These are phyloP conservation scores for Drosophila jambulina DNA, from an alignment of 1,140 invertebrate species.

Conservation along the genomic window DNA sequence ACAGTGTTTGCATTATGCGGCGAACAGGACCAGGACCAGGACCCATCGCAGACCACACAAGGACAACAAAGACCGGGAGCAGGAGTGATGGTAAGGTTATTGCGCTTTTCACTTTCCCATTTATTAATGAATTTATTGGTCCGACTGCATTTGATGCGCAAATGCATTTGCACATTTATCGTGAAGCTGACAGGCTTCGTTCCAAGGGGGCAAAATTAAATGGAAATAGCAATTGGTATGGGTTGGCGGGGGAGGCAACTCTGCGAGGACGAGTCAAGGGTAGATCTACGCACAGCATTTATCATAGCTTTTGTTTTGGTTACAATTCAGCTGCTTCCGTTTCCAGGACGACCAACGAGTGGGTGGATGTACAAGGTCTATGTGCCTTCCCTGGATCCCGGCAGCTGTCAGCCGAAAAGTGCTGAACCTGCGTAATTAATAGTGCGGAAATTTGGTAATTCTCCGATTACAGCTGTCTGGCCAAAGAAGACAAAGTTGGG, in stretches of 20 bases:
- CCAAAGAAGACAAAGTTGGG: too few species aligned
- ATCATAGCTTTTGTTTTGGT: slow-evolving; percentile 61
- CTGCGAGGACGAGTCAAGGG: slow-evolving; percentile 23
- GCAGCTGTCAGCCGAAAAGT: slow-evolving; percentile 39
- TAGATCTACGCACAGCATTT: slow-evolving; percentile 51
- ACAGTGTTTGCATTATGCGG: slow-evolving; percentile 57
- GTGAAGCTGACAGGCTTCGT: slow-evolving; percentile 26
- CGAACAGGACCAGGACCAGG: background rate
- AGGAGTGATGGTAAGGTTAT: slow-evolving; percentile 21
- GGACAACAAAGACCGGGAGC: slow-evolving; percentile 41
- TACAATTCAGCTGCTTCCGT: slow-evolving; percentile 49
- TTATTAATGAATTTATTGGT: slow-evolving; percentile 74
- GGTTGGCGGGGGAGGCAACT: slow-evolving; percentile 3
- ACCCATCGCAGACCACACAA: slow-evolving; percentile 39
- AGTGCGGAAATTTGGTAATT: slow-evolving; percentile 49
- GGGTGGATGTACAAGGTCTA: slow-evolving; percentile 9
- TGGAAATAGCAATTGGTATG: slow-evolving; percentile 1
- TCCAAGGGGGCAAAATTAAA: slow-evolving; percentile 9
- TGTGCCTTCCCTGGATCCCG: slow-evolving; percentile 8
- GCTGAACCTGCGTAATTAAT: slow-evolving; percentile 56
- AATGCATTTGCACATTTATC: slow-evolving; percentile 58
- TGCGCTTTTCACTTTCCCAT: slow-evolving; percentile 65
- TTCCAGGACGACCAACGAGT: slow-evolving; percentile 21
- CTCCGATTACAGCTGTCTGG: slow-evolving; percentile 16
- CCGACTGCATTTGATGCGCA: slow-evolving; percentile 59